Evolutionary conservation across 2,113 vertebrate genomes (phyloP).

Genomic region (Myotis brandtii): DNA sequence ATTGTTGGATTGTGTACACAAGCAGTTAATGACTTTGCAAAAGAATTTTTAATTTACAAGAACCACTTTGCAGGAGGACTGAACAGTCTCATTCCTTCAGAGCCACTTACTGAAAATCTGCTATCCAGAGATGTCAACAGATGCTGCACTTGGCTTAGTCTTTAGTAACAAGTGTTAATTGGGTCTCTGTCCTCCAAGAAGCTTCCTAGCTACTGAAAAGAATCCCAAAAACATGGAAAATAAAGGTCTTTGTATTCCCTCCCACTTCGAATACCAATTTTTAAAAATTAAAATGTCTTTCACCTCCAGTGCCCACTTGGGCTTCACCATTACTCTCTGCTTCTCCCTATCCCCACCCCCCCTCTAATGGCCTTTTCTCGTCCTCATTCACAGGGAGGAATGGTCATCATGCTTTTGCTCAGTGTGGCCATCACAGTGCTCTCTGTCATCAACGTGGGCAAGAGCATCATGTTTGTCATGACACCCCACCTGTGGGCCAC

Average conservation of each 20-base stretch:
- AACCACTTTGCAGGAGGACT: not conserved
- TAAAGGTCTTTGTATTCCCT: not conserved
- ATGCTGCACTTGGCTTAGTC: not conserved
- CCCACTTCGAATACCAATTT: not conserved
- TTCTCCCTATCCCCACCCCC: not conserved
- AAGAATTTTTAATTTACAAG: not conserved
- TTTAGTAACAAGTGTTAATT: not conserved
- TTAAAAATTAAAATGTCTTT: not conserved
- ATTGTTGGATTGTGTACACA: not conserved
- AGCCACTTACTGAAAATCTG: not conserved
- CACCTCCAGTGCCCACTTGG: not conserved
- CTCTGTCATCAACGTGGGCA: constrained; percentile 81
- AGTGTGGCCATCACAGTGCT: constrained; percentile 78
- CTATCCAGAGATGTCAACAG: not conserved
- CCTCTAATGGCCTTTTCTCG: not conserved
- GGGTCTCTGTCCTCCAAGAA: not conserved
- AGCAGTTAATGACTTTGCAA: not conserved
- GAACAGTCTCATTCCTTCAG: not conserved
- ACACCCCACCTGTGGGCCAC: constrained; percentile 84
- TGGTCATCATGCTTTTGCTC: constrained; percentile 81
- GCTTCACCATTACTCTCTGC: not conserved
- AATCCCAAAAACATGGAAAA: not conserved
- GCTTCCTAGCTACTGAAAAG: not conserved
- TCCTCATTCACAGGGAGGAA: constrained; percentile 83
- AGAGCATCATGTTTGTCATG: constrained; percentile 81